Base-by-base conservation (phyloP, 2,797 vertebrate species). In the Enteromius unitaeniatus region DNA sequence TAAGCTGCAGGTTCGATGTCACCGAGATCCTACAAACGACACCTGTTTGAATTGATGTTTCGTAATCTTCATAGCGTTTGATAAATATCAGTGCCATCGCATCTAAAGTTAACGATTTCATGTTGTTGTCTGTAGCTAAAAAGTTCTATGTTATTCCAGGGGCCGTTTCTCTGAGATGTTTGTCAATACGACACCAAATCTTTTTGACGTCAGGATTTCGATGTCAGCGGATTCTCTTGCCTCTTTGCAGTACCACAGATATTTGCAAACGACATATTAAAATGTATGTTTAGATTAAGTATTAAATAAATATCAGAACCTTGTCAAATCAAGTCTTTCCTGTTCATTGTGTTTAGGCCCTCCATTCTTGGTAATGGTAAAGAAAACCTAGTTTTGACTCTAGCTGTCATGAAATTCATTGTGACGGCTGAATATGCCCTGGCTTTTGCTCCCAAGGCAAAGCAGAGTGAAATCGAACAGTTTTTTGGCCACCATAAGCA, bases 231-330 rank as follows among this genome's bases (percentile, higher is more conserved):
- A 84, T 78, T 85, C 80, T 87, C 81, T 87, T 78, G 86, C 79
- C 88, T 88, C 84, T 81, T 89, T 87, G 88, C 87, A 87, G 84
- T 86, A 79, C 84, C 86, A 60, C 77, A 84, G 84, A 88, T 65
- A 83, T 89, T 89, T 88, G 86, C 86, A 87, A 84, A 88, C 72
- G 26, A 83, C 85, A 87, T 87, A 86, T 83, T 81, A 69, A 79
- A 85, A 84, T 89, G 89, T 89, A 88, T 89, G 89, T 89, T 88
- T 89, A 88, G 87, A 88, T 82, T 86, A 86, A 87, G 78, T 89
- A 86, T 87, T 85, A 87, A 89, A 89, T 89, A 89, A 89, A 89
- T 85, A 87, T 89, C 87, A 58, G 84, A 87, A 88, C 65, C 81
- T 81, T 79, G 40, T 85, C 34, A n/a, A 28, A 78, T 55, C 69